Evolutionary conservation across 2,888 invertebrate genomes (phyloP).

Genomic region (Mycalesis mineus): DNA sequence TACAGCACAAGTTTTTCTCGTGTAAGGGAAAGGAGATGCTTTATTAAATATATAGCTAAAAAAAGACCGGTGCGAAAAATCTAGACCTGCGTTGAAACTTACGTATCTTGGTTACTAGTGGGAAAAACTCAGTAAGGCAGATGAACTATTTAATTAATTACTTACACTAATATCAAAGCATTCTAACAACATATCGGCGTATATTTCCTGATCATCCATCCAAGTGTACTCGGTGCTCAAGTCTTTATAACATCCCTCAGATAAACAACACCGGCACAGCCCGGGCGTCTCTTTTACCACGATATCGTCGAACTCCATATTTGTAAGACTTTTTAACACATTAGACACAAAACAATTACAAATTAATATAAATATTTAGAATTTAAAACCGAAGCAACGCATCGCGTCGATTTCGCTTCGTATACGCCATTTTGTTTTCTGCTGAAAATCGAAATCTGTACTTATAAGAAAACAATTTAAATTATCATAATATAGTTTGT

Average conservation of each 20-base stretch:
- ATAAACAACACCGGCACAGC: constrained; percentile 70
- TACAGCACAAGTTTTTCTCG: no score
- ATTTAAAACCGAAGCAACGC: constrained; percentile 11
- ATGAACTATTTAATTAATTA: constrained; percentile 22
- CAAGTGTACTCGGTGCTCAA: constrained; percentile 62
- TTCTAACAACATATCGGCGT: constrained; percentile 70
- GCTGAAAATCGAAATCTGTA: background rate
- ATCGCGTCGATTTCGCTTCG: constrained; percentile 14
- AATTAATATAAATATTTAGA: background rate
- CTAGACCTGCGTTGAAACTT: no score
- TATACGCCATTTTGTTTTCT: constrained; percentile 32
- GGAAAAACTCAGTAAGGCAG: no score
- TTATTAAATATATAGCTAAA: no score
- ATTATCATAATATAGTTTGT: no score
- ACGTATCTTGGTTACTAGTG: no score
- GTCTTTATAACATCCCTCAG: constrained; percentile 72
- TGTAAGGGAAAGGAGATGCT: no score
- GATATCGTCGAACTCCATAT: constrained; percentile 66
- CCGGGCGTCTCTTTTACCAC: constrained; percentile 69
- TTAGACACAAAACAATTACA: background rate
- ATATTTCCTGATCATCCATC: constrained; percentile 72
- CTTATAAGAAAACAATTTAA: no score
- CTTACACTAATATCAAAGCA: constrained; percentile 73
- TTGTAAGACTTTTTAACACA: constrained; percentile 25
- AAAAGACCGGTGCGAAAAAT: no score